Evolutionary conservation across 2,888 invertebrate genomes (phyloP).

Genomic region (Brenthis daphne): DNA sequence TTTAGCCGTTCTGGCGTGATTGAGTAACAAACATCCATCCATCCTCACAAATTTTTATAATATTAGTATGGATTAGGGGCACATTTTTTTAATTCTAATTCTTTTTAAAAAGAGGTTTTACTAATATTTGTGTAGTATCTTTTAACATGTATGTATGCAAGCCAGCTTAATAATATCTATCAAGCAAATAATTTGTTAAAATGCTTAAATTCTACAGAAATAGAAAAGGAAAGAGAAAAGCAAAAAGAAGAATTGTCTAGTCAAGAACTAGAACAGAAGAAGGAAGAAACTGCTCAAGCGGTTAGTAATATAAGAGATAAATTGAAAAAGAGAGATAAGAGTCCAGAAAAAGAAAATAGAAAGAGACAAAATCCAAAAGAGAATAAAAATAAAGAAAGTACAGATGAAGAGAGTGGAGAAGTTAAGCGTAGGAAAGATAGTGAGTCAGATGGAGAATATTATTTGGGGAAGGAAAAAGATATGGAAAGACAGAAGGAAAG

Average conservation of each 20-base stretch:
- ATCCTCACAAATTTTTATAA: no score
- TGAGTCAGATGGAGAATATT: constrained; percentile 82
- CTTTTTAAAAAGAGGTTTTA: no score
- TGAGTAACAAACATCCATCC: no score
- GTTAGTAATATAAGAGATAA: constrained; percentile 71
- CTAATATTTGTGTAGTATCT: no score
- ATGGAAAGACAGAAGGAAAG: constrained; percentile 82
- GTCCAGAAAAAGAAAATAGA: constrained; percentile 59
- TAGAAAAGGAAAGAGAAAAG: constrained; percentile 63
- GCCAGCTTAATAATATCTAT: no score
- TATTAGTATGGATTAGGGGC: no score
- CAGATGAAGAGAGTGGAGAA: constrained; percentile 48
- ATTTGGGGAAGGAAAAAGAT: constrained; percentile 84
- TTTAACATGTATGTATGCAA: no score
- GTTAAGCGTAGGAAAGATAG: constrained; percentile 59
- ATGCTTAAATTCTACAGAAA: constrained; percentile 53
- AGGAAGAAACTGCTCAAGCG: constrained; percentile 59
- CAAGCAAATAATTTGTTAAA: background rate
- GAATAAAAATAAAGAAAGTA: constrained; percentile 61
- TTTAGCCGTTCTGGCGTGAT: no score
- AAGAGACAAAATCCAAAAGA: constrained; percentile 49
- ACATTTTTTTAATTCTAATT: no score
- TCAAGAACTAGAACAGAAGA: constrained; percentile 52
- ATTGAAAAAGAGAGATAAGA: constrained; percentile 60
- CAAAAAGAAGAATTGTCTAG: constrained; percentile 49